Base-by-base conservation (phyloP, 2,888 invertebrate genomes). In the Leptinotarsa juncta region DNA sequence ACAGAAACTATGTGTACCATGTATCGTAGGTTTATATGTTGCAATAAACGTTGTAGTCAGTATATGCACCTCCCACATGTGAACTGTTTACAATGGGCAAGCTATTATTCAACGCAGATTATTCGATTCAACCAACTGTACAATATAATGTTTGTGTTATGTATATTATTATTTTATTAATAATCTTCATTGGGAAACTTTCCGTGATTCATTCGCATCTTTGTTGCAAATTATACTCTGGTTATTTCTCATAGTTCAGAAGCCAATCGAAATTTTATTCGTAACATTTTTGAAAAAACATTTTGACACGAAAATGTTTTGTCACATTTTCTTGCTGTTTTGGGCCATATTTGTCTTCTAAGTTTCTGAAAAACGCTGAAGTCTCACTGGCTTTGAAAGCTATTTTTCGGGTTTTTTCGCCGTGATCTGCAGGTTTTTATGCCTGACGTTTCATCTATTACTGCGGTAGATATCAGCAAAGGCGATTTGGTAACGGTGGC, bases 61-160 rank as follows among this genome's bases (percentile, higher is more conserved):
- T 62, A 42, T 62, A 62, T 62, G 62, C 62, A 62, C 62, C 42
- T 62, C 62, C 62, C 62, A 62, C 62, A 62, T 62, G 62, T n/a
- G 62, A 62, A 62, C 16, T 62, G 62, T 62, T 62, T 62, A 42
- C 62, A 62, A 62, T 62, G 32, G 62, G 62, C 62, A 42, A 32
- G 42, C 42, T 42, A 62, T 62, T 62, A 62, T 62, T 42, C n/a
- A 62, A 16, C 55, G 23, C 57, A 57, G 23, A 57, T 23, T 57
- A 62, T 62, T 26, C 62, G 42, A 42, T 42, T 42, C 62, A 62
- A 15, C 32, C 62, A n/a, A 42, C n/a, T 62, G 62, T 62, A 62
- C 16, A 18, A 62, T 62, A 62, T 62, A 32, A 62, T 62, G 32
- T 62, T 62, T 42, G 4, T 62, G 16, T 32, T 42, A 7, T 62